Base-by-base conservation (phyloP, 2,797 vertebrate genomes). In the Morus bassanus region DNA sequence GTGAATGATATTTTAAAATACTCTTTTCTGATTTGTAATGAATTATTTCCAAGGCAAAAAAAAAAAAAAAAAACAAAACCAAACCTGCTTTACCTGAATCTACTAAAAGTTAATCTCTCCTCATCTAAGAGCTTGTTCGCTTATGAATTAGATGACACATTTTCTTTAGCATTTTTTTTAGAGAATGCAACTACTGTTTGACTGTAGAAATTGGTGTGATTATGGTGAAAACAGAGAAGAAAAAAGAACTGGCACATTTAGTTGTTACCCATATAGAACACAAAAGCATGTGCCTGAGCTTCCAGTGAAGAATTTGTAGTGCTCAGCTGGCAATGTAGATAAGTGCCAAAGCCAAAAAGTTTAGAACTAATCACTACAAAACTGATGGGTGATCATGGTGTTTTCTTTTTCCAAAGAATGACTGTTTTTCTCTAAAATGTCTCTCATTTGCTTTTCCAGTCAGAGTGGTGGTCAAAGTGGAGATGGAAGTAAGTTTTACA, bases 401-500 rank as follows among this genome's bases (percentile, higher is more conserved):
- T 35, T 78, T 59, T 64, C 9, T 86, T 83, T 78, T 68, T 45
- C 28, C 14, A 57, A 73, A 72, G 9, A 14, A 91, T 81, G 46
- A 51, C 41, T 91, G 13, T 22, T 92, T 82, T 85, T 77, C 41
- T 57, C 78, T 95, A 93, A 92, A 78, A 88, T 70, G 13, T 94
- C 19, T 97, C 76, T 89, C 15, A 3, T 88, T 95, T 93, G 4
- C 96, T 90, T 97, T 97, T 95, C 75, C 98, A 99, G 98, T 88
- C 97, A 96, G 23, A 93, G 64, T 37, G 96, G 93, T 85, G 97
- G 96, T 93, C 98, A 95, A 67, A 77, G 93, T 73, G 97, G 92
- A 96, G 73, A 72, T 89, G 98, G 97, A 98, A 98, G 99, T 99
- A 98, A 97, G 98, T 88, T 79, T 57, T 85, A 59, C 17, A 51